A percentile compares a stretch with the other conserved stretches of the same genome.
phyloP scores from a whole-genome alignment of 2,113 vertebrate species.

The Indicator indicator region DNA sequence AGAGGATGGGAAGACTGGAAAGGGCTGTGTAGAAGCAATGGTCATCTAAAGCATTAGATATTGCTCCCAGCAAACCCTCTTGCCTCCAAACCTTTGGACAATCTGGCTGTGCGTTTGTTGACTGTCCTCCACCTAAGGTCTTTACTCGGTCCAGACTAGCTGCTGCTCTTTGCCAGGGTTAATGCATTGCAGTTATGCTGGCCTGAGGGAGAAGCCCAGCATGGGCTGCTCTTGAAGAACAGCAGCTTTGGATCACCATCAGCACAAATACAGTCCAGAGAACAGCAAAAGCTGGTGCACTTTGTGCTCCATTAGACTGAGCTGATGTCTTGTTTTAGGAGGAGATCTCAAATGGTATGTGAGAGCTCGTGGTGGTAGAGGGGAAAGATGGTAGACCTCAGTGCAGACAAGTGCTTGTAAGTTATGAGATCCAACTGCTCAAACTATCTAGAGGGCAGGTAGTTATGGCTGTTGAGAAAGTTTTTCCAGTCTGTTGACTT shows the following conservation, averaged over 20 bases:
- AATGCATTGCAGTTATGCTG: accelerated
- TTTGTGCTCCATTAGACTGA: background rate
- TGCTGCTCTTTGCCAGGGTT: background rate
- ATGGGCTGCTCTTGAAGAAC: background rate
- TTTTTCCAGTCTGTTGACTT: background rate
- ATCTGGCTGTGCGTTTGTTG: background rate
- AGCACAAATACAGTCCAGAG: background rate
- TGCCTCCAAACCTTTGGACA: background rate
- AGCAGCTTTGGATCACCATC: background rate
- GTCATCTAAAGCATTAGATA: background rate
- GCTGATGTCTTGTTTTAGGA: background rate
- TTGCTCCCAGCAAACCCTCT: background rate
- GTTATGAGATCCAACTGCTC: background rate
- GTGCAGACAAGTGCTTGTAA: background rate
- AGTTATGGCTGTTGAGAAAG: background rate
- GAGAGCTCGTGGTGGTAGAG: background rate
- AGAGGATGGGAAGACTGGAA: background rate
- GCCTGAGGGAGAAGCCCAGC: background rate
- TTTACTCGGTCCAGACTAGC: background rate
- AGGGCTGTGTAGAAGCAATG: background rate
- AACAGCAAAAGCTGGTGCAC: background rate
- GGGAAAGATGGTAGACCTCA: background rate
- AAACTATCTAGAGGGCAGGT: background rate
- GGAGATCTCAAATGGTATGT: background rate
- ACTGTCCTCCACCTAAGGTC: background rate